Evolutionary conservation across 2,888 invertebrate genomes (phyloP).

Genomic region (Teleogryllus oceanicus): DNA sequence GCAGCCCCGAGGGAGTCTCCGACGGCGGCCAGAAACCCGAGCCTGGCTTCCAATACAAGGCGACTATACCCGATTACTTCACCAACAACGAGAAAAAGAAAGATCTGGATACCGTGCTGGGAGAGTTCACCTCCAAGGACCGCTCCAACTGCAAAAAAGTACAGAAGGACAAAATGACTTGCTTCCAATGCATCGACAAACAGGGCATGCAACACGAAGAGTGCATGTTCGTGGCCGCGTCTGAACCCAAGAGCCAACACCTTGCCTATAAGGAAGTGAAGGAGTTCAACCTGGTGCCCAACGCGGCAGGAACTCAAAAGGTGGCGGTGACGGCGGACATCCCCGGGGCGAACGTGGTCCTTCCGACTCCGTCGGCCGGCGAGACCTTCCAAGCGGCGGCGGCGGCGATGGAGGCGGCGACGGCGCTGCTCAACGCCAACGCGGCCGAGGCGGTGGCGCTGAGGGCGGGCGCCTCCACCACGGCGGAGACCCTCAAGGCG

Average conservation of each 20-base stretch:
- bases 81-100: slow-evolving; percentile 57
- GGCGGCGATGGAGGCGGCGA: not conserved
- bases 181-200: slow-evolving; percentile 67
- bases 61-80: slow-evolving; percentile 30
- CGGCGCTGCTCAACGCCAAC: not conserved
- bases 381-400: slow-evolving; percentile 36
- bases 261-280: slow-evolving; percentile 65
- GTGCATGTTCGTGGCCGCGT: slow-evolving; percentile 72
- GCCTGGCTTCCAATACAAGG: slow-evolving; percentile 29
- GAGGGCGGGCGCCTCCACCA: slow-evolving; percentile 12
- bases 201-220: slow-evolving; percentile 71
- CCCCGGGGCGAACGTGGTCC: slow-evolving; percentile 37
- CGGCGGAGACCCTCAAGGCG: slow-evolving; percentile 41
- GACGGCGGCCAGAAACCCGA: slow-evolving; percentile 25
- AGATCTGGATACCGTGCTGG: slow-evolving; percentile 66
- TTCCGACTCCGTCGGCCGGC: slow-evolving; percentile 41
- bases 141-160: slow-evolving; percentile 68
- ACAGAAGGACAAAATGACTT: slow-evolving; percentile 71
- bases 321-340: slow-evolving; percentile 42
- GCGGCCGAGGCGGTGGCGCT: slow-evolving; percentile 12
- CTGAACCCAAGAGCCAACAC: slow-evolving; percentile 61
- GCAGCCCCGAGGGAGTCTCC: slow-evolving; percentile 24
- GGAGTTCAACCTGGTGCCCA: slow-evolving; percentile 50
- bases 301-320: slow-evolving; percentile 12
- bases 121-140: slow-evolving; percentile 70